Conservation (phyloP, 1,140 invertebrate genomes). For the Zophobas morio region DNA sequence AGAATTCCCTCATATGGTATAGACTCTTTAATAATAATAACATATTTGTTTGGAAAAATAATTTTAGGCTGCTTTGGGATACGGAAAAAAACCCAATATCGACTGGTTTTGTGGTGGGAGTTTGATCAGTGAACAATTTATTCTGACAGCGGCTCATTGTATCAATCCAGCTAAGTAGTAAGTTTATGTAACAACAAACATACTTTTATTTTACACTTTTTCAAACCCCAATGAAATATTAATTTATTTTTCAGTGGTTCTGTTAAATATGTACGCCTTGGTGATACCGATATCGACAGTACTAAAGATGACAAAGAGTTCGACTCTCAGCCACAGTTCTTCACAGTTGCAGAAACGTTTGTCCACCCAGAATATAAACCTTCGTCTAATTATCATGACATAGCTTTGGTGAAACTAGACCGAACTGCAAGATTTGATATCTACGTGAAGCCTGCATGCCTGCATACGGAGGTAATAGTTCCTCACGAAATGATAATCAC, state of each 20-base stretch:
- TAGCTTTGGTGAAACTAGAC: slow-evolving; percentile 69
- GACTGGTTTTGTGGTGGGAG: slow-evolving; percentile 63
- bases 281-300: slow-evolving; percentile 45
- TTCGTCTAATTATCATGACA: slow-evolving; percentile 69
- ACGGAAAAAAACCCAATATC: slow-evolving; percentile 46
- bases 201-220: not conserved
- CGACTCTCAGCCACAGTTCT: slow-evolving; percentile 34
- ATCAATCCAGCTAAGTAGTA: slow-evolving; percentile 16
- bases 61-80: slow-evolving; percentile 55
- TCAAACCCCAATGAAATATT: too few relatives aligned
- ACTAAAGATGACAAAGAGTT: slow-evolving; percentile 22
- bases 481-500: slow-evolving; percentile 56
- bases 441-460: slow-evolving; percentile 69
- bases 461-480: slow-evolving; percentile 47
- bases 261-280: slow-evolving; percentile 48
- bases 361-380: slow-evolving; percentile 66
- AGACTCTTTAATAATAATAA: not conserved
- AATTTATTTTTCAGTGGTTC: slow-evolving; percentile 39
- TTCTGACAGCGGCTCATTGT: slow-evolving; percentile 58
- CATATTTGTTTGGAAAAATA: not conserved
- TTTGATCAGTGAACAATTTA: slow-evolving; percentile 50
- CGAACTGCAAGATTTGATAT: slow-evolving; percentile 62
- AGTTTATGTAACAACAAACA: not conserved
- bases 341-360: slow-evolving; percentile 57
- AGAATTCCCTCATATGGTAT: slow-evolving; percentile 8